Percentiles rank a stretch among this genome's conserved stretches.
phyloP scores from a whole-genome alignment of 2,888 invertebrate genomes.

The Antitype chi region DNA sequence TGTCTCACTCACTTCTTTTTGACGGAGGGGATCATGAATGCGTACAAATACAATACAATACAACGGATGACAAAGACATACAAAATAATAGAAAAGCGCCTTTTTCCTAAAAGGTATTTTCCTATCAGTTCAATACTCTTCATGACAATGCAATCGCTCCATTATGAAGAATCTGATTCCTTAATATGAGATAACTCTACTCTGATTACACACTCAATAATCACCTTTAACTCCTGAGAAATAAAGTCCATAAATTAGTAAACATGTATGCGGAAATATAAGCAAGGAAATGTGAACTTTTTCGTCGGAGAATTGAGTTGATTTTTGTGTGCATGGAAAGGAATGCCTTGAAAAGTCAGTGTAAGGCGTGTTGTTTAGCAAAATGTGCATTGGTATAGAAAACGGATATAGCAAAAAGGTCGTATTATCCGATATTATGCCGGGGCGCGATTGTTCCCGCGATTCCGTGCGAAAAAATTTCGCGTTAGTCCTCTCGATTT shows the following conservation, averaged over 20 bases:
- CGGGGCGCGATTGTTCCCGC: constrained; percentile 79
- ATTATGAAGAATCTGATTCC: constrained; percentile 85
- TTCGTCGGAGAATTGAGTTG: constrained; percentile 3
- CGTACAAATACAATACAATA: constrained; percentile 53
- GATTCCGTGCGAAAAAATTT: constrained; percentile 80
- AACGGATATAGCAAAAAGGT: constrained; percentile 80
- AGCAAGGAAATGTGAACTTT: constrained; percentile 44
- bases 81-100: constrained; percentile 68
- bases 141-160: constrained; percentile 80
- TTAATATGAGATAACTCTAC: constrained; percentile 81
- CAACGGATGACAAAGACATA: constrained; percentile 58
- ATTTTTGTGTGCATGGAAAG: constrained; percentile 56
- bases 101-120: constrained; percentile 79
- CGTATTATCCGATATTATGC: constrained; percentile 82
- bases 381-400: constrained; percentile 88
- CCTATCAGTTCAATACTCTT: constrained; percentile 67
- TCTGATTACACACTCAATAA: constrained; percentile 64
- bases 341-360: constrained; percentile 74
- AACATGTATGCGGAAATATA: constrained; percentile 4
- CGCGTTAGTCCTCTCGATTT: constrained; percentile 58
- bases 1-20: constrained; percentile 45
- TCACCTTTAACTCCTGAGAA: constrained; percentile 52
- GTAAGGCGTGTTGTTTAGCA: constrained; percentile 78
- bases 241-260: constrained; percentile 55
- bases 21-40: constrained; percentile 56